Percentiles rank a stretch among this genome's conserved stretches.
These are phyloP conservation scores for Cynodonichthys magdalenae DNA, from an alignment of 2,797 vertebrate species.

Conservation along the genomic window DNA sequence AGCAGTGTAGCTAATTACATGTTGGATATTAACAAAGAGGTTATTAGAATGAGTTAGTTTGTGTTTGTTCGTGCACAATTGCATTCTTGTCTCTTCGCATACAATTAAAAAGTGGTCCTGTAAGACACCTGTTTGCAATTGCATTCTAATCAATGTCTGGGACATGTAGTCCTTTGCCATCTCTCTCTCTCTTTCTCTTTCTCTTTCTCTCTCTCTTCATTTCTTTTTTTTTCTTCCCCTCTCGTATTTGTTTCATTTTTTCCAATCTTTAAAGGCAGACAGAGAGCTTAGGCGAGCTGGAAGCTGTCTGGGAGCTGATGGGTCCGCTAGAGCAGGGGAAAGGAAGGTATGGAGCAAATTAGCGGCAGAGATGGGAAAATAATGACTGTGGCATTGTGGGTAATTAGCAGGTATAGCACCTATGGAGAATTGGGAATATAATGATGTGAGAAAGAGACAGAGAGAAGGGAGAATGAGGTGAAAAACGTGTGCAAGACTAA, in stretches of 20 bases:
- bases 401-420: slow-evolving; percentile 79
- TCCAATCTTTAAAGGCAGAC: slow-evolving; percentile 50
- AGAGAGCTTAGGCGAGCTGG: slow-evolving; percentile 63
- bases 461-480: slow-evolving; percentile 76
- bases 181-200: slow-evolving; percentile 27
- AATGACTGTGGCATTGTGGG: slow-evolving; percentile 78
- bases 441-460: slow-evolving; percentile 80
- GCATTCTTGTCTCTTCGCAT: slow-evolving; percentile 41
- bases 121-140: slow-evolving; percentile 69
- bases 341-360: slow-evolving; percentile 74
- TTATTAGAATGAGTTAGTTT: slow-evolving; percentile 62
- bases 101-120: slow-evolving; percentile 65
- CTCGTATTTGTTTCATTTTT: slow-evolving; percentile 52
- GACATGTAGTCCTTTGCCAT: slow-evolving; percentile 50
- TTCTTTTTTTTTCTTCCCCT: slow-evolving; percentile 33
- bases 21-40: slow-evolving; percentile 64
- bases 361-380: slow-evolving; percentile 76
- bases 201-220: not conserved
- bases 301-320: slow-evolving; percentile 74
- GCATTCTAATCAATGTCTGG: slow-evolving; percentile 67
- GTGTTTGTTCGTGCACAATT: slow-evolving; percentile 38
- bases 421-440: slow-evolving; percentile 79
- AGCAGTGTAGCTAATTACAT: slow-evolving; percentile 67
- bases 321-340: slow-evolving; percentile 55
- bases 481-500: slow-evolving; percentile 71